Base-by-base conservation (phyloP, 2,888 invertebrate genomes). In the Theristus sp. region DNA sequence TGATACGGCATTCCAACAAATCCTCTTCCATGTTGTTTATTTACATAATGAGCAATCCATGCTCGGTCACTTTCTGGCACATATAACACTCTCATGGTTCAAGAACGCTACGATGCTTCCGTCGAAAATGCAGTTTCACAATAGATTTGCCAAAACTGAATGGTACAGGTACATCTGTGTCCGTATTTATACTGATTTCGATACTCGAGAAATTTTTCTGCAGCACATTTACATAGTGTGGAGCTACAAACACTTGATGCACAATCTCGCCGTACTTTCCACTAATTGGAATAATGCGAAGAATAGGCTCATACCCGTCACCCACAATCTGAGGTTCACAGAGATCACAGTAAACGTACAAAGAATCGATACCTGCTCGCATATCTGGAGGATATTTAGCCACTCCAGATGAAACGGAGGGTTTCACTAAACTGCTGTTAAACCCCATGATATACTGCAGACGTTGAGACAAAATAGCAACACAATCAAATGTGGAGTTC, bases 111-210 rank as follows among this genome's bases (percentile, higher is more conserved):
- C n/a, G n/a, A n/a, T n/a, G n/a, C 53, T 59, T 26, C 56, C 54
- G 10, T 6, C 59, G 28, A n/a, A 59, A 59, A 25, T 59, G 59
- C 10, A 59, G 30, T 25, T 59, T 59, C 28, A 59, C 54, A 29
- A 59, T 24, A 28, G 31, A n/a, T 54, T 59, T 59, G n/a, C 59
- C 53, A 30, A 54, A 59, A 13, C 3, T 24, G 25, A 59, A 53
- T 3, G 20, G 31, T 10, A 59, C 22, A 3, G 30, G 30, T 53
- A 30, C 3, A 22, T 54, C 31, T n/a, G 2, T 6, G 25, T 59
- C 59, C n/a, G 49, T 49, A 3, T 49, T 49, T n/a, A 49, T 49
- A 49, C 49, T 49, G 24, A 49, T 49, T 49, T 22, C 30, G 10
- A 54, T 25, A 17, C 29, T 54, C 1, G 25, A 10, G 28, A 59